Conservation (phyloP, 2,797 vertebrate species). For the Eremophila alpestris region DNA sequence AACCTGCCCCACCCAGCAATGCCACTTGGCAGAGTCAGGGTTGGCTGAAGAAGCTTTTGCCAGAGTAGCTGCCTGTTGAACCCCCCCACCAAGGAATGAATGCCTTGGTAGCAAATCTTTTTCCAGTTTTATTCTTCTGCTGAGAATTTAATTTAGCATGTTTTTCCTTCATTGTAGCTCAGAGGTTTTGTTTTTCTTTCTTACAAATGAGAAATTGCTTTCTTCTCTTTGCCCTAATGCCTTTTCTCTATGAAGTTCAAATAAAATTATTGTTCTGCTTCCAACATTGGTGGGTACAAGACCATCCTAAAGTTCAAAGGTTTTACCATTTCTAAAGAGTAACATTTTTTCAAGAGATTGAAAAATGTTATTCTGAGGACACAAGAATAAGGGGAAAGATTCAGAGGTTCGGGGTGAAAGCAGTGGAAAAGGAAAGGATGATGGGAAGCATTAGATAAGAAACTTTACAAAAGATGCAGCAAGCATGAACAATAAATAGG, state of each 20-base stretch:
- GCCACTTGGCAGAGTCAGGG: background rate
- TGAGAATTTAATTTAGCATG: background rate
- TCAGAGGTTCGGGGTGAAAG: background rate
- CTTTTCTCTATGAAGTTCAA: conserved; percentile 18
- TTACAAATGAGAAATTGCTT: background rate
- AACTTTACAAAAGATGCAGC: background rate
- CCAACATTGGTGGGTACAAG: background rate
- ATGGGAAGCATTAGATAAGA: background rate
- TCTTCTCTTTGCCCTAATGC: background rate
- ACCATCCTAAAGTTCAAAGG: conserved; percentile 20
- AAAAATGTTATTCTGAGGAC: background rate
- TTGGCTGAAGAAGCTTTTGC: background rate
- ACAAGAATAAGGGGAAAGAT: background rate
- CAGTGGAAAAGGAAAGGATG: background rate
- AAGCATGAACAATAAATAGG: background rate
- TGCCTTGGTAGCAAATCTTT: background rate
- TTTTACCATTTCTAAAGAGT: background rate
- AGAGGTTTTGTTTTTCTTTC: background rate
- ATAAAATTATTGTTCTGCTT: background rate
- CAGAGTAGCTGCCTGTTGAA: background rate
- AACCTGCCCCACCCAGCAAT: background rate
- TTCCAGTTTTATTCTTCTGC: background rate
- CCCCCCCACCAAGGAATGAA: background rate
- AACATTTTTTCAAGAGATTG: conserved; percentile 7
- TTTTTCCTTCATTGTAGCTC: background rate